A percentile compares a stretch with the other conserved stretches of the same genome.
phyloP scores from a whole-genome alignment of 2,113 vertebrate species.

The Indicator maculatus region DNA sequence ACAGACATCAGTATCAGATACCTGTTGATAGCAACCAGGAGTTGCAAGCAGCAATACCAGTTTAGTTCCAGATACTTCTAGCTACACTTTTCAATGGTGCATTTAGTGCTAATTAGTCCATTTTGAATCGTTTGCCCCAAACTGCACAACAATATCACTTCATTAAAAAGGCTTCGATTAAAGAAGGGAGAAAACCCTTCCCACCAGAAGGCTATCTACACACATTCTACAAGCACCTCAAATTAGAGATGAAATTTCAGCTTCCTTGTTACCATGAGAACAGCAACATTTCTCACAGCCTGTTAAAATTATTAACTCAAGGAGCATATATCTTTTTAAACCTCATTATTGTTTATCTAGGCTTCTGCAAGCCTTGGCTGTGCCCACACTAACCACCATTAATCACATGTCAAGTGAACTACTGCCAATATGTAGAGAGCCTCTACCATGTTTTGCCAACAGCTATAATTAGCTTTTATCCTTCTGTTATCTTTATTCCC shows the following conservation, averaged over 20 bases:
- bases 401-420: slow-evolving; percentile 43
- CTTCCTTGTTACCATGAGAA: slow-evolving; percentile 78
- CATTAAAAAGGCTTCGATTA: slow-evolving; percentile 65
- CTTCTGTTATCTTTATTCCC: not conserved
- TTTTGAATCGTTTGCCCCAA: slow-evolving; percentile 50
- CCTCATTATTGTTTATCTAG: slow-evolving; percentile 66
- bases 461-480: slow-evolving; percentile 26
- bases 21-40: not conserved
- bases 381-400: slow-evolving; percentile 38
- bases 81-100: not conserved
- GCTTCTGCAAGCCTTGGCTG: slow-evolving; percentile 27
- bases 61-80: not conserved
- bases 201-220: slow-evolving; percentile 41
- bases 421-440: not conserved
- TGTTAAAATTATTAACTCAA: slow-evolving; percentile 73
- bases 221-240: slow-evolving; percentile 21
- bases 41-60: not conserved
- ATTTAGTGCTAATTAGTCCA: slow-evolving; percentile 49
- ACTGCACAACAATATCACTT: slow-evolving; percentile 5
- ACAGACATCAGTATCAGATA: not conserved
- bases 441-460: slow-evolving; percentile 1
- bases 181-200: slow-evolving; percentile 36
- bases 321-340: slow-evolving; percentile 67
- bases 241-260: slow-evolving; percentile 61
- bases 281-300: slow-evolving; percentile 53